Percentiles rank a stretch among this genome's conserved stretches.
These are phyloP conservation scores for Drosophila ogumai DNA, from an alignment of 1,140 invertebrate species.

Conservation along the genomic window DNA sequence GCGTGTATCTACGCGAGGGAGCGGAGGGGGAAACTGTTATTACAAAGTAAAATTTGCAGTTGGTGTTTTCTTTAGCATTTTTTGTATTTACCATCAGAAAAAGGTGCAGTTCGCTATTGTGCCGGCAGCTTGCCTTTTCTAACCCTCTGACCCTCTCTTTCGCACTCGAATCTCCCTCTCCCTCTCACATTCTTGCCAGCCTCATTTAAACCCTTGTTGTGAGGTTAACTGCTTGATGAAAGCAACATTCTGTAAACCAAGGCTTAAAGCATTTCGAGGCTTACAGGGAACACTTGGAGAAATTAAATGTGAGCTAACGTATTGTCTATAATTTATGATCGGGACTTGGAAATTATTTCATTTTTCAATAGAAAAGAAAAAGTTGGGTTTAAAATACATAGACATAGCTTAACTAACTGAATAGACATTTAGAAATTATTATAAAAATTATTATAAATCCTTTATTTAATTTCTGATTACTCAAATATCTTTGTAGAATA, in stretches of 20 bases:
- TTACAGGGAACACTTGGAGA: not conserved
- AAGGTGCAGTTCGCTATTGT: slow-evolving; percentile 19
- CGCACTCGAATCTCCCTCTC: not conserved
- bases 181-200: not conserved
- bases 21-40: slow-evolving; percentile 49
- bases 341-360: not conserved
- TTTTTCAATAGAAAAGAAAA: not conserved
- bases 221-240: slow-evolving; percentile 62
- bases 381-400: not conserved
- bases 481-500: not conserved
- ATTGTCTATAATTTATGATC: no score
- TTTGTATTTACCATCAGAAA: slow-evolving; percentile 4
- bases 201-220: slow-evolving; percentile 28
- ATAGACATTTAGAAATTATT: not conserved
- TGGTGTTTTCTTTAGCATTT: slow-evolving; percentile 49
- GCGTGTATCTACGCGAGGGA: slow-evolving; percentile 5
- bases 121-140: not conserved
- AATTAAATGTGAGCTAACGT: not conserved
- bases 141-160: not conserved
- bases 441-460: not conserved
- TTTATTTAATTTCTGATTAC: not conserved
- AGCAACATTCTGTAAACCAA: slow-evolving; percentile 64
- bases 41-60: slow-evolving; percentile 66
- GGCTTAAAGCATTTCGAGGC: slow-evolving; percentile 39
- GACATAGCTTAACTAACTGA: no score